A percentile compares a stretch with the other conserved stretches of the same genome.
These are phyloP conservation scores for Sebastiscus tertius DNA, from an alignment of 2,797 vertebrate species.

Conservation along the genomic window DNA sequence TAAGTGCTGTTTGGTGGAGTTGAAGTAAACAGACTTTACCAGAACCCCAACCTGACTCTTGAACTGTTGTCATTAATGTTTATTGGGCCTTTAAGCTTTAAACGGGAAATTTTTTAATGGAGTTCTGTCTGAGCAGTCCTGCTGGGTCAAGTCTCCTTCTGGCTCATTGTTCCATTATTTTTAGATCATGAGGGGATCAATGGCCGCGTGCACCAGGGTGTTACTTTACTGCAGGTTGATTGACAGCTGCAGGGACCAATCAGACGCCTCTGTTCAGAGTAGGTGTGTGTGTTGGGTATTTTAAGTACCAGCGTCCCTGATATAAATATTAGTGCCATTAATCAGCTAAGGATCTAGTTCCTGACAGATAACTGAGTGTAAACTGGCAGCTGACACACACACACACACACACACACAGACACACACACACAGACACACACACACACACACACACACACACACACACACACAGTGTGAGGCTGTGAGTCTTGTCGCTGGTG, in stretches of 20 bases:
- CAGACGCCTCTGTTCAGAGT: neutral
- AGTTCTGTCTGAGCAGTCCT: neutral
- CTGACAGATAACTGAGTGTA: constrained; percentile 21
- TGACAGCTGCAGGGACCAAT: constrained; percentile 53
- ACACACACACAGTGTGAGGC: neutral
- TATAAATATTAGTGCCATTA: constrained; percentile 32
- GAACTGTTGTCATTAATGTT: neutral
- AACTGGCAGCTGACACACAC: constrained; percentile 2
- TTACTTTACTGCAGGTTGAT: constrained; percentile 54
- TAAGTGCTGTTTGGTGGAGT: neutral
- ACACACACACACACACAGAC: neutral
- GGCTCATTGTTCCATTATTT: constrained; percentile 70
- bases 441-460: neutral
- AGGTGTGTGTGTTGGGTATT: constrained; percentile 23
- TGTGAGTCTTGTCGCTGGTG: neutral
- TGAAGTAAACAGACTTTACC: too few species aligned
- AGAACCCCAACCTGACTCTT: too few species aligned
- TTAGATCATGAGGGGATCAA: constrained; percentile 47
- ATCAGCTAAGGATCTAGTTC: constrained; percentile 26
- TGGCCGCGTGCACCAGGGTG: constrained; percentile 20
- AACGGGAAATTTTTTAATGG: neutral
- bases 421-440: neutral
- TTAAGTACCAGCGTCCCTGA: constrained; percentile 28
- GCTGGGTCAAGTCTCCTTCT: constrained; percentile 17
- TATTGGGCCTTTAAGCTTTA: neutral